A percentile compares a stretch with the other conserved stretches of the same genome.
Conservation (phyloP, 1,140 invertebrate species). For the Rhagoletis pomonella region DNA sequence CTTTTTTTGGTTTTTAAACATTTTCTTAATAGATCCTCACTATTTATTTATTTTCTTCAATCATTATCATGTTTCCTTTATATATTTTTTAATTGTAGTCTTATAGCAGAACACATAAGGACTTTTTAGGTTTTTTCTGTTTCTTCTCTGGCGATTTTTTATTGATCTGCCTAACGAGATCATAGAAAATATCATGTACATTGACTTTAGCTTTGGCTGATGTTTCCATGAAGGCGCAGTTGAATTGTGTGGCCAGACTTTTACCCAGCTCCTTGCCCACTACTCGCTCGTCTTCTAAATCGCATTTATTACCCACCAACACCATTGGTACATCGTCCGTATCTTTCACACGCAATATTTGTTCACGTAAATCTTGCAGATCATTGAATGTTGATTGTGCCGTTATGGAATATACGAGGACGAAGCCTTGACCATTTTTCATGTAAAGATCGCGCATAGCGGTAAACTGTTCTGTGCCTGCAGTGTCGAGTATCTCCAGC, state of each 20-base stretch:
- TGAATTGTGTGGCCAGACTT: slow-evolving; percentile 93
- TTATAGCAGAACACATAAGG: slow-evolving; percentile 91
- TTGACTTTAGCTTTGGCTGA: slow-evolving; percentile 99
- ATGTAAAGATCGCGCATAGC: slow-evolving; percentile 99
- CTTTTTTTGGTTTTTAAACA: slow-evolving; percentile 41
- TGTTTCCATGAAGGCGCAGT: slow-evolving; percentile 99
- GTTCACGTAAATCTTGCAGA: slow-evolving; percentile 98
- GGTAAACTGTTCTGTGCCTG: slow-evolving; percentile 99
- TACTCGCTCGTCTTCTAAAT: slow-evolving; percentile 98
- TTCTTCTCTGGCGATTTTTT: slow-evolving; percentile 98
- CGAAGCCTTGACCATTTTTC: slow-evolving; percentile 99
- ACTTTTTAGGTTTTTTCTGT: slow-evolving; percentile 89
- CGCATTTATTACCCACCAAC: slow-evolving; percentile 99
- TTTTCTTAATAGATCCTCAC: slow-evolving; percentile 6
- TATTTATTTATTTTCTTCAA: slow-evolving; percentile 54
- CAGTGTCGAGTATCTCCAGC: slow-evolving; percentile 99
- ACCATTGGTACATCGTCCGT: slow-evolving; percentile 97
- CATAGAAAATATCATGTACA: slow-evolving; percentile 99
- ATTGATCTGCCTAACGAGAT: slow-evolving; percentile 99
- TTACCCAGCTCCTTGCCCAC: slow-evolving; percentile 98
- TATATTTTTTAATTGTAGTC: slow-evolving; percentile 63
- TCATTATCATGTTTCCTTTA: slow-evolving; percentile 44
- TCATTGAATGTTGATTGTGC: slow-evolving; percentile 99
- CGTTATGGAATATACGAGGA: slow-evolving; percentile 99
- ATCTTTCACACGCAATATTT: slow-evolving; percentile 98